Evolutionary conservation across 2,888 invertebrate species (phyloP), one percentile per base, ranked within the genome.

Genomic region (Zygogramma bicolorata): DNA sequence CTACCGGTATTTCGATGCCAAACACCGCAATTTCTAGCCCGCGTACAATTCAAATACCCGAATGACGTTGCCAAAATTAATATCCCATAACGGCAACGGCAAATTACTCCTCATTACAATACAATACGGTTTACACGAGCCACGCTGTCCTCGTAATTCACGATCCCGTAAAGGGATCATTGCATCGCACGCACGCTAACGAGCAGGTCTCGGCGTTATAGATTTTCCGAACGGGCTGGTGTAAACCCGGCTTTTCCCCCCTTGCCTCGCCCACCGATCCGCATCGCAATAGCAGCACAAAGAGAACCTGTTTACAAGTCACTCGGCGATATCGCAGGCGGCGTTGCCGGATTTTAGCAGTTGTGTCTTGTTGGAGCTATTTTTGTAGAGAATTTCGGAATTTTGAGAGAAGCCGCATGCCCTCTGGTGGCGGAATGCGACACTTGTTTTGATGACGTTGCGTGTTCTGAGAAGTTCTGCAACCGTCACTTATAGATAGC

Each of bases 301-400:
- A 77, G 77, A 77, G 77, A 80, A 80, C 80, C 79, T 78, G 80
- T 79, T 80, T 79, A 62, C 68, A 70, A 78, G 78, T 80, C 78
- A 79, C 78, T 78, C 79, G 77, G 78, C 76, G 77, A 65, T 65
- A 67, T 67, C 71, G 40, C 68, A 49, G 53, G 53, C 71, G 38
- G n/a, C 42, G 71, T 68, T 68, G 71, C 71, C 71, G 25, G 15
- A 29, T 34, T n/a, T n/a, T 25, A 27, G n/a, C 7, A 6, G 46
- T 34, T 15, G 53, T 53, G 8, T 25, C 53, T 53, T n/a, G 53
- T 13, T 5, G 4, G 6, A 8, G n/a, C 13, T n/a, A 25, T 3
- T 53, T 27, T n/a, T 27, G 2, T 6, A 42, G 18, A 4, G 15
- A 42, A 8, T 10, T 34, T 10, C 34, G 8, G 34, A 7, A 7